Base-by-base conservation (phyloP, 2,797 vertebrate species). In the Echiichthys vipera region DNA sequence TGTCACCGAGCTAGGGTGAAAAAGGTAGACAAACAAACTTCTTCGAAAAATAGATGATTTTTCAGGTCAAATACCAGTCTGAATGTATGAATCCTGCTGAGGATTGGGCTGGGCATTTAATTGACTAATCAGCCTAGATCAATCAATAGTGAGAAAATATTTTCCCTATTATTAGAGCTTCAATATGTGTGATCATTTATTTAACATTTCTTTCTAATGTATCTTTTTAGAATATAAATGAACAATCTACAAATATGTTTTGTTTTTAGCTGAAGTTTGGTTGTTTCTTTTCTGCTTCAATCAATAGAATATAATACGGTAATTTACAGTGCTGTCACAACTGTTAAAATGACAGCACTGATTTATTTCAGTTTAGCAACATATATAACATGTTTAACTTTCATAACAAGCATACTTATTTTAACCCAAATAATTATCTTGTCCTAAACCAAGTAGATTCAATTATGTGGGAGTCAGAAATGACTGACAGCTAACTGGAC, bases 391-490 rank as follows among this genome's bases (percentile, higher is more conserved):
- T n/a, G n/a, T n/a, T n/a, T n/a, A n/a, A n/a, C n/a, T n/a, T n/a
- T n/a, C n/a, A n/a, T n/a, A n/a, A n/a, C n/a, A n/a, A n/a, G n/a
- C n/a, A n/a, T n/a, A n/a, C n/a, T n/a, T n/a, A n/a, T n/a, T n/a
- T n/a, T n/a, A n/a, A n/a, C n/a, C n/a, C n/a, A n/a, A n/a, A n/a
- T n/a, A n/a, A n/a, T n/a, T n/a, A n/a, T n/a, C n/a, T n/a, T n/a
- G n/a, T n/a, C n/a, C n/a, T n/a, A n/a, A n/a, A n/a, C n/a, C n/a
- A n/a, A n/a, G n/a, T n/a, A n/a, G n/a, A n/a, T n/a, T n/a, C n/a
- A n/a, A n/a, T n/a, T n/a, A n/a, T 78, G 53, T 66, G 37, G 55
- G 64, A 70, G 51, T 69, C 75, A 84, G 61, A 72, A 64, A 68
- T 78, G 39, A 46, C 12, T 56, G 47, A 74, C 55, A 56, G 56